These are phyloP conservation scores for Onychostruthus taczanowskii DNA, from an alignment of 2,113 vertebrate genomes.

Conservation along the genomic window DNA sequence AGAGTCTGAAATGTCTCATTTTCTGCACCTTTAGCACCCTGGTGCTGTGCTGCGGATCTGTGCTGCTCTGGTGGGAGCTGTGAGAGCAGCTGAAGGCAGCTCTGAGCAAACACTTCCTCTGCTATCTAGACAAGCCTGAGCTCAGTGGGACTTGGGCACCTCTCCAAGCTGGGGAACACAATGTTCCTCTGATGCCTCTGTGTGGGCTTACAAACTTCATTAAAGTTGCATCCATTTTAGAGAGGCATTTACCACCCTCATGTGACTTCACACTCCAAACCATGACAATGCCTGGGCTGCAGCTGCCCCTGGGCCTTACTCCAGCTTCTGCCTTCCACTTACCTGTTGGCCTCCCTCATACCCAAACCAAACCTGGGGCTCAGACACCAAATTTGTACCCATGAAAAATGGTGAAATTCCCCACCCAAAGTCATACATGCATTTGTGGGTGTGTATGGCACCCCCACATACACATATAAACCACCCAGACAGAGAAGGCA, in stretches of 20 bases:
- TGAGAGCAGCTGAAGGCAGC: background rate
- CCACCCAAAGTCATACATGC: background rate
- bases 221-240: background rate
- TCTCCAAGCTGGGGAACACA: constrained; percentile 41
- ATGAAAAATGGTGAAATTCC: background rate
- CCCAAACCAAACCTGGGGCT: background rate
- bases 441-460: background rate
- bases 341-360: background rate
- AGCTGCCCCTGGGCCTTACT: background rate
- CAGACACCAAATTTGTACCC: background rate
- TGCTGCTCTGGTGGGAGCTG: background rate
- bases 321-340: background rate
- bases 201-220: background rate
- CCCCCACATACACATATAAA: background rate
- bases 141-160: background rate
- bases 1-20: background rate
- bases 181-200: background rate
- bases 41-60: background rate
- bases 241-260: background rate
- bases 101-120: background rate
- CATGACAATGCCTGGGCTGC: background rate
- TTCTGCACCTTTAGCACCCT: background rate
- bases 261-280: background rate
- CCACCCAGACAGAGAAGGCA: background rate
- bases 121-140: background rate